Conservation (phyloP, 1,140 invertebrate species). For the Leptopilina boulardi region DNA sequence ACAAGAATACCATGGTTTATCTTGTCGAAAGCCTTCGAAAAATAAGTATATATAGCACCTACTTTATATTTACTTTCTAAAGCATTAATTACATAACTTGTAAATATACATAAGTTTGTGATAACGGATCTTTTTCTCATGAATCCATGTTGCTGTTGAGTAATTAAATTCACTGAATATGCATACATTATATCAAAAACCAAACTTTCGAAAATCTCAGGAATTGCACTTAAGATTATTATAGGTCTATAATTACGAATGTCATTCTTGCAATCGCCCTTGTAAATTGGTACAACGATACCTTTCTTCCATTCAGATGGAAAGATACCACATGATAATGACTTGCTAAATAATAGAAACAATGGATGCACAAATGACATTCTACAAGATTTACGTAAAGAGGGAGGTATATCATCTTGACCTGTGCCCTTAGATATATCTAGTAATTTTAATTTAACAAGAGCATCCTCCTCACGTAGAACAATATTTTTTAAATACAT, state of each 20-base stretch:
- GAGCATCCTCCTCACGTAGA: not conserved
- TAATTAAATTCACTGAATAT: no score
- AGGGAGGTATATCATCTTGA: constrained; percentile 27
- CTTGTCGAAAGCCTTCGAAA: no score
- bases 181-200: no score
- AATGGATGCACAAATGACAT: not conserved
- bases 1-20: no score
- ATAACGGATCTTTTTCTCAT: no score
- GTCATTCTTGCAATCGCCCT: not conserved
- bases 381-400: constrained; percentile 12
- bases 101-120: no score
- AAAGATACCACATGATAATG: not conserved
- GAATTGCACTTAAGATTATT: not conserved
- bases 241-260: constrained; percentile 35
- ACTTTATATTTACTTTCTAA: no score
- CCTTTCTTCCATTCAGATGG: constrained; percentile 30
- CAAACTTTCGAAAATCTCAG: constrained; percentile 22
- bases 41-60: no score
- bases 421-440: constrained; percentile 28
- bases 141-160: no score
- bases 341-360: constrained; percentile 9
- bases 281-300: constrained; percentile 19
- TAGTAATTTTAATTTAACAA: not conserved
- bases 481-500: not conserved
- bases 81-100: no score